Percentiles rank a stretch among this genome's conserved stretches.
phyloP scores from a whole-genome alignment of 2,797 vertebrate species.

The Poeciliopsis presidionis region DNA sequence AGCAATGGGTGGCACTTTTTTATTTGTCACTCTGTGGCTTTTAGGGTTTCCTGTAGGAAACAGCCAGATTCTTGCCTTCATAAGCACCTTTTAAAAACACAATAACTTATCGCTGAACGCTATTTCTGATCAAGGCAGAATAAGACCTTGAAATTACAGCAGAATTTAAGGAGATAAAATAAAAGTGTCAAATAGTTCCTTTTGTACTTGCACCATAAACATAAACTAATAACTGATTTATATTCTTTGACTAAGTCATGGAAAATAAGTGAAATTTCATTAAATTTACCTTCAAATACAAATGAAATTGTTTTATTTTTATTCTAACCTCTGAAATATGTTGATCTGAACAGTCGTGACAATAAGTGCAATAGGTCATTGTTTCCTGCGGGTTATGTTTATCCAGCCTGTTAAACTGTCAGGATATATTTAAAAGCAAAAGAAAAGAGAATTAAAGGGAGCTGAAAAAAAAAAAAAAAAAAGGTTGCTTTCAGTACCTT shows the following conservation, averaged over 20 bases:
- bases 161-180: neutral
- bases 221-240: neutral
- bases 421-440: neutral
- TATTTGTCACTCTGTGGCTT: no score
- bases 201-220: neutral
- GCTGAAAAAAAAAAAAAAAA: neutral
- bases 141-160: neutral
- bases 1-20: no score
- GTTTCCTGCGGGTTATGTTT: constrained; percentile 22
- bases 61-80: no score
- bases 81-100: no score
- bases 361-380: constrained; percentile 14
- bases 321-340: neutral
- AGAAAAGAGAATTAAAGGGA: neutral
- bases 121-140: neutral
- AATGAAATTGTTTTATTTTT: neutral
- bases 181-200: neutral
- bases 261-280: neutral
- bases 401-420: constrained; percentile 9
- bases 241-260: neutral
- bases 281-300: neutral
- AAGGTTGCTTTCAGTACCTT: constrained; percentile 82
- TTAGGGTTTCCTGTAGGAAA: no score
- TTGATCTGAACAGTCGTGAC: constrained; percentile 15
- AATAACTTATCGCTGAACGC: no score